Base-by-base conservation (phyloP, 2,113 vertebrate genomes). In the Zosterops borbonicus region DNA sequence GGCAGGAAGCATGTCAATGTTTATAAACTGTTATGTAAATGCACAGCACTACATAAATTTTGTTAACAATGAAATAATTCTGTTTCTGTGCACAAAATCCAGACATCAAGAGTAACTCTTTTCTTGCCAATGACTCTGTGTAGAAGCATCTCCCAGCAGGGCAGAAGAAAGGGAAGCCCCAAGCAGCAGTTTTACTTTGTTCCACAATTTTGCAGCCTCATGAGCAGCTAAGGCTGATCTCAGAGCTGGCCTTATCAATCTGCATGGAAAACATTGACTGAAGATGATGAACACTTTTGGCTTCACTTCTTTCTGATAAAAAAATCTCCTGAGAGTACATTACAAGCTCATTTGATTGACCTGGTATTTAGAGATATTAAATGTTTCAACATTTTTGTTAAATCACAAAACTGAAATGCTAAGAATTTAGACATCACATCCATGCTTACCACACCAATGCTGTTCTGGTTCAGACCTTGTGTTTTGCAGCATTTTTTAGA, bases 61-160 rank as follows among this genome's bases (percentile, higher is more conserved):
- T 86, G n/a, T 82, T 82, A 95, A 94, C 53, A 92, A 92, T 70
- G 41, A 94, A 83, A 74, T 29, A 50, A 56, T 80, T 91, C 64
- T 41, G 31, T 56, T 85, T 78, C 41, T 73, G 0, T 55, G 27
- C n/a, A 47, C 27, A 92, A 78, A 79, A 64, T 37, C 18, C 53
- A 79, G 31, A n/a, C 27, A 50, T 39, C 6, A 42, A 8, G 33
- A 55, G 35, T 42, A 76, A 71, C 29, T 20, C 31, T 63, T 59
- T 37, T 37, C 24, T 25, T 74, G 24, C 42, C 52, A 50, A 8
- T 18, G 42, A 7, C 18, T 49, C 41, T 19, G 5, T 31, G 18
- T 1, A 33, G 76, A n/a, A 74, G 31, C 17, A 31, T 4, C 22
- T 25, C 24, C 39, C 52, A 41, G 31, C 1, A 20, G 10, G 11